Conservation (phyloP, 2,113 vertebrate species). For the Seriola rivoliana region DNA sequence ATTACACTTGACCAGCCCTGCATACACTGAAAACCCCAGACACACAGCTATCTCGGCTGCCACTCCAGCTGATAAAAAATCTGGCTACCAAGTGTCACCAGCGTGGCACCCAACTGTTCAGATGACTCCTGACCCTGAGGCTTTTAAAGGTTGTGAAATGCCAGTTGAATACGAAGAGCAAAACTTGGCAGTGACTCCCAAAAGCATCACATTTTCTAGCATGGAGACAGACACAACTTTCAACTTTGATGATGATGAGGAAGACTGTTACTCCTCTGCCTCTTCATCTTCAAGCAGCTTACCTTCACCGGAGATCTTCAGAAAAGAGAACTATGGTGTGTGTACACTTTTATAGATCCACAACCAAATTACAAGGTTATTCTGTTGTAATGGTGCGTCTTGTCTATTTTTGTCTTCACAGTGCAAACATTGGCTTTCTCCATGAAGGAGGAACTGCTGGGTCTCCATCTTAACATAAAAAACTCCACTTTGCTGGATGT, state of each 20-base stretch:
- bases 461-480: slow-evolving; percentile 66
- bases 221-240: slow-evolving; percentile 25
- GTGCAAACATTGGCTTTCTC: slow-evolving; percentile 15
- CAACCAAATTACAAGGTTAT: neutral
- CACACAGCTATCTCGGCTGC: neutral
- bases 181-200: neutral
- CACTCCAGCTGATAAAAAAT: neutral
- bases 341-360: slow-evolving; percentile 15
- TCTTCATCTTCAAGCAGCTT: slow-evolving; percentile 51
- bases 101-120: neutral
- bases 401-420: slow-evolving; percentile 3
- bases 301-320: slow-evolving; percentile 89
- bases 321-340: slow-evolving; percentile 80
- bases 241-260: slow-evolving; percentile 24
- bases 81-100: neutral
- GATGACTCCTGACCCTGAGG: neutral
- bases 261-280: neutral
- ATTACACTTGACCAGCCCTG: neutral
- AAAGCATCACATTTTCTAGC: neutral
- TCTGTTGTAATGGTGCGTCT: no score
- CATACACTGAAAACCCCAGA: neutral
- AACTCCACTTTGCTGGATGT: slow-evolving; percentile 92
- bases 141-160: neutral
- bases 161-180: neutral
- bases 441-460: slow-evolving; percentile 26